Percentiles rank a stretch among this genome's conserved stretches.
These are phyloP conservation scores for Glaucidium brasilianum DNA, from an alignment of 2,113 vertebrate species.

Conservation along the genomic window DNA sequence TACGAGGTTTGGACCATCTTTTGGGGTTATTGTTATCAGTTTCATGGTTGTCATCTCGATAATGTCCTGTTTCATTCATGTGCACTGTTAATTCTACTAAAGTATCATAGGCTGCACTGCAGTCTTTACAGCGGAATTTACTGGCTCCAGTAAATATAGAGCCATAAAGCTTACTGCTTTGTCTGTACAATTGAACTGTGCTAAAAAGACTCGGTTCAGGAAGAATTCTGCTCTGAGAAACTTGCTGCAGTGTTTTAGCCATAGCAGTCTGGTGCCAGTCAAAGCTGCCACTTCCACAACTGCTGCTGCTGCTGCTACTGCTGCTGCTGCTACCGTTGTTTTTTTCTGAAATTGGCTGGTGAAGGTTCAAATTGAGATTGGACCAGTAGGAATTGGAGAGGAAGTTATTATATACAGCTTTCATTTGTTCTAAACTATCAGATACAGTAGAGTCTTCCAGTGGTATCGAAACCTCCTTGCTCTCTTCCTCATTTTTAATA, in stretches of 20 bases:
- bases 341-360: conserved; percentile 85
- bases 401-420: conserved; percentile 97
- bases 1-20: conserved; percentile 98
- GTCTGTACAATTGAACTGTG: conserved; percentile 96
- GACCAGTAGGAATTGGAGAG: conserved; percentile 99
- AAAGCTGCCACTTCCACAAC: conserved; percentile 92
- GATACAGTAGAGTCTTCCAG: conserved; percentile 82
- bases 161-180: conserved; percentile 97
- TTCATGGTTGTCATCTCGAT: conserved; percentile 98
- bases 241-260: conserved; percentile 95
- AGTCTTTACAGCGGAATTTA: conserved; percentile 98
- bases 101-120: conserved; percentile 96
- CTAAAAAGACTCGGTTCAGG: conserved; percentile 95
- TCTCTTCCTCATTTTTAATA: conserved; percentile 93
- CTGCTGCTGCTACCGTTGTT: conserved; percentile 90
- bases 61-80: conserved; percentile 98
- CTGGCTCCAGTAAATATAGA: conserved; percentile 99
- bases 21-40: conserved; percentile 90
- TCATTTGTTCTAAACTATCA: conserved; percentile 98
- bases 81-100: conserved; percentile 96
- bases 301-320: conserved; percentile 94
- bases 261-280: conserved; percentile 99
- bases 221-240: conserved; percentile 85
- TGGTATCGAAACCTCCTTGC: conserved; percentile 82
- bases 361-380: conserved; percentile 89